Evolutionary conservation across 2,888 invertebrate genomes (phyloP), one percentile per base, ranked within the genome.

Genomic region (Agrypnus murinus): DNA sequence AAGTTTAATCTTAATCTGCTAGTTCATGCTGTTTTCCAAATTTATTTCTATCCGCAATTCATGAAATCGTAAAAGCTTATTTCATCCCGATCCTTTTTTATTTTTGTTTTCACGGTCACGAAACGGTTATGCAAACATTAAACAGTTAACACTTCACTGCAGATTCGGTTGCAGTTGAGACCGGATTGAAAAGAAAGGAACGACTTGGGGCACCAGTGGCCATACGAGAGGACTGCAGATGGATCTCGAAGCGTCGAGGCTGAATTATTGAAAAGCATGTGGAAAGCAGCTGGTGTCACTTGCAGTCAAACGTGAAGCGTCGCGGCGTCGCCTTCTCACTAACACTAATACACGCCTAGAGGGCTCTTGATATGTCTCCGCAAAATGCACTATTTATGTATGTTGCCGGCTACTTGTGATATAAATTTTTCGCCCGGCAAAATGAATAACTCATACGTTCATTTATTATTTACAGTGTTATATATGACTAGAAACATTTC

Each of bases 271-370:
- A 81, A 74, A 69, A 76, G 78, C 70, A 69, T 73, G 75, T 74
- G 77, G 73, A 77, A 79, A 80, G 77, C 81, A 81, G 79, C 78
- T 81, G 81, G 80, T 77, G 78, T 78, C 79, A 77, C 74, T 66
- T 75, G 74, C 75, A 77, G 76, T 64, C 58, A 71, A 58, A 68
- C 71, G 71, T 71, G 71, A 64, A 71, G 67, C 67, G 66, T 59
- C 67, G 67, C 71, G 67, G 67, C 67, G 63, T 46, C 65, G 57
- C 65, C 65, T 60, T 66, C 70, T 45, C 45, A 57, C 59, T 60
- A 65, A 58, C 58, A 25, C 71, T 67, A 66, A 64, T 64, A 67
- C 67, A 67, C 59, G 58, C 64, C 59, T 63, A 25, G 65, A 65
- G 69, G 45, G 65, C 38, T 64, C 48, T 58, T 53, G 53, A 62